A percentile compares a stretch with the other conserved stretches of the same genome.
These are phyloP conservation scores for Drosophila mayri DNA, from an alignment of 1,140 invertebrate genomes.

Conservation along the genomic window DNA sequence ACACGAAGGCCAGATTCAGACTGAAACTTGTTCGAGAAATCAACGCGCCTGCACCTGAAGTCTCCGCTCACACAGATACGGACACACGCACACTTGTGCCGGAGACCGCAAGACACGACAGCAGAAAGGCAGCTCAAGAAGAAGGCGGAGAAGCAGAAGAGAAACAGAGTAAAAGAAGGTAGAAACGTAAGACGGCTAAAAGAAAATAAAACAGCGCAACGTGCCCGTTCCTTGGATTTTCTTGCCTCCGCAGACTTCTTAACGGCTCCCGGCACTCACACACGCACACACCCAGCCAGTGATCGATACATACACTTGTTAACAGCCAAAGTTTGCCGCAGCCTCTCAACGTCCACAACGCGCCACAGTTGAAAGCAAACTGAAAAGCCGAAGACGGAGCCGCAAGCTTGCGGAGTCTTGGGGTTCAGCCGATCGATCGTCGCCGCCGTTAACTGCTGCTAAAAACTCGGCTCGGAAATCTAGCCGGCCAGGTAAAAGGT, in stretches of 20 bases:
- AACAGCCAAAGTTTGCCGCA: constrained; percentile 25
- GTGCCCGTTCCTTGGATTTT: constrained; percentile 81
- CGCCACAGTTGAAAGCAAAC: constrained; percentile 71
- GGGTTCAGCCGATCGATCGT: constrained; percentile 2
- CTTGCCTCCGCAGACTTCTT: constrained; percentile 64
- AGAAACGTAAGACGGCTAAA: constrained; percentile 66
- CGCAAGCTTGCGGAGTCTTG: constrained; percentile 48
- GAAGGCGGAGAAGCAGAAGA: constrained; percentile 41
- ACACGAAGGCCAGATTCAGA: constrained; percentile 85
- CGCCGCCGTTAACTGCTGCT: constrained; percentile 45
- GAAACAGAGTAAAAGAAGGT: constrained; percentile 66
- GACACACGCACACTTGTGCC: constrained; percentile 7
- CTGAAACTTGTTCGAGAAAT: constrained; percentile 84
- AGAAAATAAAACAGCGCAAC: constrained; percentile 74
- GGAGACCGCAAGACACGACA: constrained; percentile 72
- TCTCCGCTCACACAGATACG: constrained; percentile 52
- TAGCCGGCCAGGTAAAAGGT: background rate
- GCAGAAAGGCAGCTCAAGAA: constrained; percentile 64
- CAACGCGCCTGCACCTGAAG: constrained; percentile 79
- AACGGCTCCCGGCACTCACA: constrained; percentile 68
- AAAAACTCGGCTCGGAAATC: constrained; percentile 44
- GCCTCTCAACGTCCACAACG: constrained; percentile 66
- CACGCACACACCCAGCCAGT: constrained; percentile 16
- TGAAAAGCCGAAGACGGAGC: constrained; percentile 25
- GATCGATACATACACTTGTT: constrained; percentile 51